These are phyloP conservation scores for Abrostola tripartita DNA, from an alignment of 2,888 invertebrate genomes.

Conservation along the genomic window DNA sequence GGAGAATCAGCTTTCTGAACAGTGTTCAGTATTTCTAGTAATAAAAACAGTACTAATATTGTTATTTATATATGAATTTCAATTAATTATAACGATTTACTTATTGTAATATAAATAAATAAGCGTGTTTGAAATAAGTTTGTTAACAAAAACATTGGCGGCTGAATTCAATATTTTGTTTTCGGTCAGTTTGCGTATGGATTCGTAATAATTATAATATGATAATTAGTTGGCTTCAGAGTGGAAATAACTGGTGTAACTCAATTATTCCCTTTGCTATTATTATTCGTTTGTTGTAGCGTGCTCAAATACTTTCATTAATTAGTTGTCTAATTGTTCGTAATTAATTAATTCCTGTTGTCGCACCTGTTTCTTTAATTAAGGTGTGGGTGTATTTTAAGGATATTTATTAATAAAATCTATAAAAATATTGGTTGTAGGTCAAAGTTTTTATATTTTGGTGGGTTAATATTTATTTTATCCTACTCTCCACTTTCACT, in stretches of 20 bases:
- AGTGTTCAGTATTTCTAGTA: no score
- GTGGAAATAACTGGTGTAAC: slow-evolving; percentile 4
- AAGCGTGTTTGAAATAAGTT: slow-evolving; percentile 3
- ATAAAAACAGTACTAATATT: no score
- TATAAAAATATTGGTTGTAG: no score
- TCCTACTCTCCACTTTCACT: no score
- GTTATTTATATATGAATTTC: no score
- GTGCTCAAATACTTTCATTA: slow-evolving; percentile 26
- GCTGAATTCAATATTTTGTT: slow-evolving; percentile 12
- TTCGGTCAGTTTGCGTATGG: slow-evolving; percentile 10
- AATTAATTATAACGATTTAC: no score
- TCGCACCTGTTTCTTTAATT: not conserved
- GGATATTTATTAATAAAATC: no score
- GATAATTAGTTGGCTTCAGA: slow-evolving; percentile 11
- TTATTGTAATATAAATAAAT: not conserved
- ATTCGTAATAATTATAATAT: slow-evolving; percentile 9
- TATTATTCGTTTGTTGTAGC: slow-evolving; percentile 17
- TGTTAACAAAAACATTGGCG: no score
- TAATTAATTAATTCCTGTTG: slow-evolving; percentile 14
- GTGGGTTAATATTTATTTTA: no score
- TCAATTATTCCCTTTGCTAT: slow-evolving; percentile 19
- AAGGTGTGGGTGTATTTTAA: no score
- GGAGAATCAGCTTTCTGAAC: no score
- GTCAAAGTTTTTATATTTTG: not conserved
- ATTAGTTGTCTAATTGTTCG: slow-evolving; percentile 12